Conservation (phyloP, 1,140 invertebrate genomes). For the Arctopsyche grandis region DNA sequence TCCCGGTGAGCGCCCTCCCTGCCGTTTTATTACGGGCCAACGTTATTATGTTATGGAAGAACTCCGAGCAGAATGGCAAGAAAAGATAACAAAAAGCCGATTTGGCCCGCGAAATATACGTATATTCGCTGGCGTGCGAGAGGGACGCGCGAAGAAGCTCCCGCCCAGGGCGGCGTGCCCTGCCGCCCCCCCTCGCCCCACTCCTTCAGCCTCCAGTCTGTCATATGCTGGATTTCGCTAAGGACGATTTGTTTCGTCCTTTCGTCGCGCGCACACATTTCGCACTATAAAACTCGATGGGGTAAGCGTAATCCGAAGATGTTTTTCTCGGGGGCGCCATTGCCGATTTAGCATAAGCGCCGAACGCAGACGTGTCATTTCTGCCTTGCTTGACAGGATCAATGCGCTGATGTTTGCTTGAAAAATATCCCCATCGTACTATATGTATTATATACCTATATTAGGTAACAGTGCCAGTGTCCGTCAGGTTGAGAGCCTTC, state of each 20-base stretch:
- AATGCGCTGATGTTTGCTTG: no score
- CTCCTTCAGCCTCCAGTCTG: not conserved
- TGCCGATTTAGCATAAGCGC: constrained; percentile 33
- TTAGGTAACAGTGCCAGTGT: no score
- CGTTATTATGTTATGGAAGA: constrained; percentile 55
- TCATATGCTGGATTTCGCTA: constrained; percentile 54
- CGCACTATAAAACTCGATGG: constrained; percentile 52
- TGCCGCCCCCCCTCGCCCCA: not conserved
- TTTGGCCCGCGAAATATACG: constrained; percentile 46
- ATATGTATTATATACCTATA: no score
- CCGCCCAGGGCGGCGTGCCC: constrained; percentile 4
- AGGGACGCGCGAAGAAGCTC: not conserved
- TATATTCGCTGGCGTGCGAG: constrained; percentile 33
- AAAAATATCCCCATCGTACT: no score
- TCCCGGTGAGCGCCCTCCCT: constrained; percentile 2
- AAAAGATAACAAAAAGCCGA: constrained; percentile 56
- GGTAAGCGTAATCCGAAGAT: constrained; percentile 52
- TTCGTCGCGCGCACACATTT: constrained; percentile 19
- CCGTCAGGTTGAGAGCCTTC: no score
- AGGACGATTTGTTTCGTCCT: constrained; percentile 55
- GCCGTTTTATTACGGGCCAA: constrained; percentile 53
- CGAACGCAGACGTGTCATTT: constrained; percentile 1
- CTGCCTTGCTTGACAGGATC: not conserved
- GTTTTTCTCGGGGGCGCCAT: constrained; percentile 44
- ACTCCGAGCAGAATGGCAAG: constrained; percentile 55